These are phyloP conservation scores for Laticauda colubrina DNA, from an alignment of 2,113 vertebrate species.

Conservation along the genomic window DNA sequence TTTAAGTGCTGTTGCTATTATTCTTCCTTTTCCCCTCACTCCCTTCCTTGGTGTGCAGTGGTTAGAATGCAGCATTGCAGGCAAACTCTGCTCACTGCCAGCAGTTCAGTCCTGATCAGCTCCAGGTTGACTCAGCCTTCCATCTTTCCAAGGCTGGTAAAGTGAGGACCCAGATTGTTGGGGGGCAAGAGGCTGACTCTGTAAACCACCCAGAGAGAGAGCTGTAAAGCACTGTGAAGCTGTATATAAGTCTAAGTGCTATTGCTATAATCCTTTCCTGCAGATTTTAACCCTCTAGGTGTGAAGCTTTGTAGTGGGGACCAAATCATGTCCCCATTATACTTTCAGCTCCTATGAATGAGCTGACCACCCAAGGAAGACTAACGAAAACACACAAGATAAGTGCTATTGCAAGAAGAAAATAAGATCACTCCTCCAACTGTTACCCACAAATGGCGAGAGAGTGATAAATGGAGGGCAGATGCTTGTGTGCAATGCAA, in stretches of 20 bases:
- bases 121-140: no score
- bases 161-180: no score
- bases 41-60: no score
- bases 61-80: no score
- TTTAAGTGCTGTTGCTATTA: no score
- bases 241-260: background rate
- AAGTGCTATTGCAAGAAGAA: background rate
- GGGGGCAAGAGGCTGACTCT: background rate
- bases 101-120: no score
- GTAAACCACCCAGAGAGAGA: no score
- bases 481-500: slow-evolving; percentile 15
- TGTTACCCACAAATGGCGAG: slow-evolving; percentile 1
- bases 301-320: background rate
- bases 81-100: no score
- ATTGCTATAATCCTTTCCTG: background rate
- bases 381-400: background rate
- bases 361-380: background rate
- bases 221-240: background rate
- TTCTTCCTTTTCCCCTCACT: no score
- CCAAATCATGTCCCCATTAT: background rate
- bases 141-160: no score
- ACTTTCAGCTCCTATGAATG: background rate
- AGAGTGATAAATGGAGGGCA: slow-evolving; percentile 48
- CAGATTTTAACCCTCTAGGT: background rate
- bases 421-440: background rate